These are phyloP conservation scores for cat (Felis catus) DNA, from an alignment of 2,113 vertebrate genomes.

Conservation along the genomic window DNA sequence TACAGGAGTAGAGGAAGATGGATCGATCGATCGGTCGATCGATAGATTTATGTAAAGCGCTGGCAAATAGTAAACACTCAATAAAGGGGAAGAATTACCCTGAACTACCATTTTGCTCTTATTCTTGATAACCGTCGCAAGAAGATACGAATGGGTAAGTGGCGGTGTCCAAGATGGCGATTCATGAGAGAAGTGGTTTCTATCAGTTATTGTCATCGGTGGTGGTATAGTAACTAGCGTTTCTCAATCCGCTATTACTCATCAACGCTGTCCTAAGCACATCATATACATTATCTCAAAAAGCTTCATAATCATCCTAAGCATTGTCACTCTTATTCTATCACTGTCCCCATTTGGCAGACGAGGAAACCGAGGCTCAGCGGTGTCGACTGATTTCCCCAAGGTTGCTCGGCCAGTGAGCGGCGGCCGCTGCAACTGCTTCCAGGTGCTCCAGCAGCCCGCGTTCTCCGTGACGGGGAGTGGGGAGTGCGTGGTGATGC, in stretches of 20 bases:
- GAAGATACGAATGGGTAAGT: background rate
- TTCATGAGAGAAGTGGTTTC: background rate
- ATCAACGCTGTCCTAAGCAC: background rate
- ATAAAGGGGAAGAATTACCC: background rate
- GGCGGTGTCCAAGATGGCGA: background rate
- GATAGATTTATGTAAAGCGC: background rate
- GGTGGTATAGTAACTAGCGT: background rate
- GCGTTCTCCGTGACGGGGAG: background rate
- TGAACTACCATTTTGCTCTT: background rate
- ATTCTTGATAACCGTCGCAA: background rate
- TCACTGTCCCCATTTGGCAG: background rate
- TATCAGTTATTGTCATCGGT: background rate
- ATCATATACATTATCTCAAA: background rate
- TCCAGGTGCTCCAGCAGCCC: background rate
- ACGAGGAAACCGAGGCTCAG: background rate
- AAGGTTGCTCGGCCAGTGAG: background rate
- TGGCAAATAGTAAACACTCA: background rate
- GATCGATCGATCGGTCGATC: background rate
- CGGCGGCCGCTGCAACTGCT: fast-evolving
- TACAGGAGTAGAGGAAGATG: background rate
- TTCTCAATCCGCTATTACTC: background rate
- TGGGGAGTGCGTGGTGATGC: background rate
- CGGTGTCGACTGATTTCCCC: background rate
- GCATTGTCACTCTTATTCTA: background rate
- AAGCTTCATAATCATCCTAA: background rate